Percentiles rank a stretch among this genome's conserved stretches.
Conservation (phyloP, 2,113 vertebrate genomes). For the Amblyornis subalaris region DNA sequence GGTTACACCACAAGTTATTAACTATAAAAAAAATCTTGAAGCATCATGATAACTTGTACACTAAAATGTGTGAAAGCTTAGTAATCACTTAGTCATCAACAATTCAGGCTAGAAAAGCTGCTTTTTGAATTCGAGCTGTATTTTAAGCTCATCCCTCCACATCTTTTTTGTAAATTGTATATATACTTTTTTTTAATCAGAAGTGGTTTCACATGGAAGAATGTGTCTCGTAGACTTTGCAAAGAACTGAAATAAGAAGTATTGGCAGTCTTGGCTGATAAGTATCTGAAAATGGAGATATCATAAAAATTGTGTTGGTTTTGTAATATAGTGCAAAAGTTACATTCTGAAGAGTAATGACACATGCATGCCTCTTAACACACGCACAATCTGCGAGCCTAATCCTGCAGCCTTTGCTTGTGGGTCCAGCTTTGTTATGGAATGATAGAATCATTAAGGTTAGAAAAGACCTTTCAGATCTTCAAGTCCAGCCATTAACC, state of each 20-base stretch:
- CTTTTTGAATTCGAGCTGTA: neutral
- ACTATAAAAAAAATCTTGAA: neutral
- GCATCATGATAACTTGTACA: neutral
- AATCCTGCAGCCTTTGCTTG: neutral
- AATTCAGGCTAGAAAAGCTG: neutral
- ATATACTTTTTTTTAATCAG: neutral
- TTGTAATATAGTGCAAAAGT: neutral
- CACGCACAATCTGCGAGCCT: neutral
- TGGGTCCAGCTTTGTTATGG: neutral
- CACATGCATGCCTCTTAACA: accelerated
- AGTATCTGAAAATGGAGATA: neutral
- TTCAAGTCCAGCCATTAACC: accelerated
- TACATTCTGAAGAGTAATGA: neutral
- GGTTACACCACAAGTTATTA: neutral
- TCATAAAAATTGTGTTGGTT: neutral
- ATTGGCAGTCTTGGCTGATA: neutral
- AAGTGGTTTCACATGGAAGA: neutral
- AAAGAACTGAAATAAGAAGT: neutral
- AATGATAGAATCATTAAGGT: no score
- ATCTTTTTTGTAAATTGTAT: neutral
- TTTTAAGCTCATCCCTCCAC: neutral
- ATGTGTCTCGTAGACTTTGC: neutral
- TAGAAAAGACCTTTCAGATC: neutral
- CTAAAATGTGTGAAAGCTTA: neutral
- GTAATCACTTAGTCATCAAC: neutral